These are phyloP conservation scores for Nomada fucata DNA, from an alignment of 2,888 invertebrate species.

Conservation along the genomic window DNA sequence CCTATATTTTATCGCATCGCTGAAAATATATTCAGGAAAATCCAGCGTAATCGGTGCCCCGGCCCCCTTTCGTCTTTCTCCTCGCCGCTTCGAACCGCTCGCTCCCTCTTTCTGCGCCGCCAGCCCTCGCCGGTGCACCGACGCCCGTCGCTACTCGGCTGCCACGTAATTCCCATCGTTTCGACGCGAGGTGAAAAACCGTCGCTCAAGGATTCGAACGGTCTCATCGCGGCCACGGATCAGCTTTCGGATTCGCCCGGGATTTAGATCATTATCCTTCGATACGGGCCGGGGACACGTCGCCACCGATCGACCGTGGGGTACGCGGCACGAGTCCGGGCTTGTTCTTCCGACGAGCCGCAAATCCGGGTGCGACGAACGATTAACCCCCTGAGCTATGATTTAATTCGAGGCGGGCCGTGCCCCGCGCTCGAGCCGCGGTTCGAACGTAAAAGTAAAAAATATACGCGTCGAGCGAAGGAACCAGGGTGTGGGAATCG, in stretches of 20 bases:
- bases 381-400: conserved; percentile 55
- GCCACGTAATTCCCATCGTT: conserved; percentile 69
- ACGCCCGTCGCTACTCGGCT: too few relatives aligned
- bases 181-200: conserved; percentile 38
- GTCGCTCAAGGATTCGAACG: conserved; percentile 40
- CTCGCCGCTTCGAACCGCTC: conserved; percentile 24
- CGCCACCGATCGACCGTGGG: conserved; percentile 49
- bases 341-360: conserved; percentile 66
- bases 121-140: neutral
- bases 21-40: conserved; percentile 74
- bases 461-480: too few relatives aligned
- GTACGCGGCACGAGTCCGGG: conserved; percentile 35
- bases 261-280: conserved; percentile 72
- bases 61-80: conserved; percentile 12
- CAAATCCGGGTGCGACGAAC: conserved; percentile 68
- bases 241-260: conserved; percentile 68
- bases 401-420: neutral
- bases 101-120: too few relatives aligned
- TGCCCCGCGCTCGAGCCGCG: neutral
- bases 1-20: conserved; percentile 73
- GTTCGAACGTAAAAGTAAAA: too few relatives aligned
- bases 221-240: conserved; percentile 56
- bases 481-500: too few relatives aligned
- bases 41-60: conserved; percentile 71
- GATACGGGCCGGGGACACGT: conserved; percentile 70